Evolutionary conservation across 1,140 invertebrate genomes (phyloP).

Genomic region (Adoxophyes honmai): DNA sequence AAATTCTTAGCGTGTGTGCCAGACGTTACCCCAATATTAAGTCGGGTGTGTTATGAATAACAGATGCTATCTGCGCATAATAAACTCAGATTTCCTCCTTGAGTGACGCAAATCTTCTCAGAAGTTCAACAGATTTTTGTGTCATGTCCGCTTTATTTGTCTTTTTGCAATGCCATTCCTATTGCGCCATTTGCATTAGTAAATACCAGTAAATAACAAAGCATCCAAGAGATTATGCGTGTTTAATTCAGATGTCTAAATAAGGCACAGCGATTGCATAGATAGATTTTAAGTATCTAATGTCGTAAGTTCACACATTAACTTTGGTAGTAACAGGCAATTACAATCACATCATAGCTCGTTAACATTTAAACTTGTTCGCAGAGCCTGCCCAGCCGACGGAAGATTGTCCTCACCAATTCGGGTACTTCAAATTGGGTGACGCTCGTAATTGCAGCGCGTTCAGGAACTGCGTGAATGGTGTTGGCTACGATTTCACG

Average conservation of each 20-base stretch:
- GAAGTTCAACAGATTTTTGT: background rate
- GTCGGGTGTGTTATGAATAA: background rate
- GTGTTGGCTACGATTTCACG: slow-evolving; percentile 80
- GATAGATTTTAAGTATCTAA: background rate
- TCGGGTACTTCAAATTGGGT: slow-evolving; percentile 86
- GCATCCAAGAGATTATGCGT: background rate
- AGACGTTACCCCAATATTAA: slow-evolving; percentile 2
- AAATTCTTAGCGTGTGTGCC: background rate
- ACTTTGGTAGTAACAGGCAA: background rate
- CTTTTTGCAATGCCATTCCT: background rate
- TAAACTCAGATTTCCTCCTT: slow-evolving; percentile 4
- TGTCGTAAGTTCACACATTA: background rate
- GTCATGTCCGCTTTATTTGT: background rate
- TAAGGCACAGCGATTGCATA: background rate
- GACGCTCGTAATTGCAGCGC: slow-evolving; percentile 86
- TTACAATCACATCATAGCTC: too few relatives aligned
- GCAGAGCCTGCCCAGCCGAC: slow-evolving; percentile 79
- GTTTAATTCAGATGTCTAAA: background rate
- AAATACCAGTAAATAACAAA: background rate
- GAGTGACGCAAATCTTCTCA: background rate
- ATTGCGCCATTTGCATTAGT: too few relatives aligned
- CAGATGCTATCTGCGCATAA: background rate
- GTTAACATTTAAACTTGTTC: slow-evolving; percentile 18
- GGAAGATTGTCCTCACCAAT: slow-evolving; percentile 90
- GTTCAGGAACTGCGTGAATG: slow-evolving; percentile 91